Evolutionary conservation across 2,888 invertebrate species (phyloP).

Genomic region (Drosophila aldrichi): DNA sequence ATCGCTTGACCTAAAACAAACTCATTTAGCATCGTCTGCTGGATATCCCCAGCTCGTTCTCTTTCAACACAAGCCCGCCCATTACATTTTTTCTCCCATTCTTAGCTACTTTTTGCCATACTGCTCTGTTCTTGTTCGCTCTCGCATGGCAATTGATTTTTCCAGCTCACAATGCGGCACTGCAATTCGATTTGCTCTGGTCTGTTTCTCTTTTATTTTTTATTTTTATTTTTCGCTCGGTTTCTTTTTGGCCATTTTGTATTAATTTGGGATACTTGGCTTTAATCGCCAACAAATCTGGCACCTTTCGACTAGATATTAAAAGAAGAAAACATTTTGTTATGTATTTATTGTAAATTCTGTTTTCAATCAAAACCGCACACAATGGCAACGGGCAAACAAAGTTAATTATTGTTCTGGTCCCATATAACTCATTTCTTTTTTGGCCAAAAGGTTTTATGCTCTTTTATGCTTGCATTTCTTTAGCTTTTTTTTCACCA

Average conservation of each 20-base stretch:
- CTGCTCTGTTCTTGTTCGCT: neutral
- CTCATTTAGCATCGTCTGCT: neutral
- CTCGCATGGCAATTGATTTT: conserved; percentile 39
- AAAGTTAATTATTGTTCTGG: conserved; percentile 64
- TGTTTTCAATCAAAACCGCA: conserved; percentile 40
- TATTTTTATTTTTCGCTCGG: neutral
- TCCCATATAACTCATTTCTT: conserved; percentile 41
- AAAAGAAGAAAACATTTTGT: conserved; percentile 1
- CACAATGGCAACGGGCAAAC: conserved; percentile 34
- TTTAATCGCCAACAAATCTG: conserved; percentile 58
- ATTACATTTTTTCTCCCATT: neutral
- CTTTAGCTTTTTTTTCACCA: conserved; percentile 16
- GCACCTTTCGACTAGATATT: conserved; percentile 21
- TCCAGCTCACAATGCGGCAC: conserved; percentile 14
- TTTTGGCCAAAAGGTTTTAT: conserved; percentile 21
- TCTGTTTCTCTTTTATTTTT: conserved; percentile 33
- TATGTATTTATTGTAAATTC: conserved; percentile 31
- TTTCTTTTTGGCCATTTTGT: conserved; percentile 25
- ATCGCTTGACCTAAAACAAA: too few species aligned
- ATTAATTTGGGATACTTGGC: conserved; percentile 45
- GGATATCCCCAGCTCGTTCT: neutral
- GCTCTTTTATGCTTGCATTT: conserved; percentile 52
- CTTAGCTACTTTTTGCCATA: conserved; percentile 3
- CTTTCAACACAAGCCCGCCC: too few species aligned
- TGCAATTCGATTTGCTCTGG: conserved; percentile 32